A percentile compares a stretch with the other conserved stretches of the same genome.
Evolutionary conservation across 2,113 vertebrate genomes (phyloP).

Genomic region (Excalfactoria chinensis): DNA sequence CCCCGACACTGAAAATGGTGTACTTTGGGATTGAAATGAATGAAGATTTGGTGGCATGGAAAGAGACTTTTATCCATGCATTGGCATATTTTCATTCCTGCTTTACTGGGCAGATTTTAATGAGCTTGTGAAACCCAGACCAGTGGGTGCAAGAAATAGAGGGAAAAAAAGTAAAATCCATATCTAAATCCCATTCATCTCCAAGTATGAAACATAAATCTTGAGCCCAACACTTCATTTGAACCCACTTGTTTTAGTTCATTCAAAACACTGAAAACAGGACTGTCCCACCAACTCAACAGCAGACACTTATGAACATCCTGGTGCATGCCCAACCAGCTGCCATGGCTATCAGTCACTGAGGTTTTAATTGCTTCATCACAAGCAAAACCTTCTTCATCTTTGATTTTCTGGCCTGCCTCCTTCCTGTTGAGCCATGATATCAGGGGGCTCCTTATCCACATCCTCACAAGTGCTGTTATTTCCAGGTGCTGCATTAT

Average conservation of each 20-base stretch:
- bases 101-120: constrained; percentile 21
- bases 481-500: not conserved
- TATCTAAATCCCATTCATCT: not conserved
- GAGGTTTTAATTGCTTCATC: constrained; percentile 19
- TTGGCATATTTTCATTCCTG: not conserved
- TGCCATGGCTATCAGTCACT: not conserved
- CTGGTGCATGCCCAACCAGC: constrained; percentile 31
- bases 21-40: not conserved
- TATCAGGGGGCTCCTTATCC: not conserved
- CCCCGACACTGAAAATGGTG: not conserved
- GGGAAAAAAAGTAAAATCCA: not conserved
- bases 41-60: not conserved
- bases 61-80: not conserved
- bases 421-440: not conserved
- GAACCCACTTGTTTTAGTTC: not conserved
- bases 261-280: constrained; percentile 34
- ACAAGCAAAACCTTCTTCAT: constrained; percentile 36
- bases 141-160: not conserved
- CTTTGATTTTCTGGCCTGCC: constrained; percentile 23
- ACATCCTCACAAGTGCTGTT: not conserved
- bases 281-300: not conserved
- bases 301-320: constrained; percentile 34
- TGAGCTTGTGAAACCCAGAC: constrained; percentile 1
- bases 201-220: not conserved
- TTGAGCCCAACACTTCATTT: not conserved